phyloP scores from a whole-genome alignment of 2,797 vertebrate species.

The Parambassis ranga region DNA sequence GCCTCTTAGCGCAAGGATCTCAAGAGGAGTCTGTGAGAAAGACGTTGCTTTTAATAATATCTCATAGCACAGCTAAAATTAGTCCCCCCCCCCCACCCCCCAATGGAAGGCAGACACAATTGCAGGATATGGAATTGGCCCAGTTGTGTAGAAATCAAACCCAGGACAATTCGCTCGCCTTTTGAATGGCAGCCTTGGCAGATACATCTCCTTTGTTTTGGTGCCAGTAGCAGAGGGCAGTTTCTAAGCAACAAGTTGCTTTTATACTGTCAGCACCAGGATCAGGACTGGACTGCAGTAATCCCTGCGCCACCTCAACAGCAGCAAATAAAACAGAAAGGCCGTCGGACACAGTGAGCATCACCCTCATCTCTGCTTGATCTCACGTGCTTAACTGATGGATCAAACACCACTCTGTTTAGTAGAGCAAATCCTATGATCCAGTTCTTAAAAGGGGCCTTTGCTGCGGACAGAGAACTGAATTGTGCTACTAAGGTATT shows the following conservation, averaged over 20 bases:
- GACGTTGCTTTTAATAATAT: conserved; percentile 62
- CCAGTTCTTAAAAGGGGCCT: background rate
- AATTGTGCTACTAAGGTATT: background rate
- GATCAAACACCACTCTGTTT: background rate
- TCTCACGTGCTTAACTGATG: background rate
- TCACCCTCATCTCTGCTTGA: background rate
- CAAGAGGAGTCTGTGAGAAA: conserved; percentile 47
- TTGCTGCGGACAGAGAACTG: background rate
- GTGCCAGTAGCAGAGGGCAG: conserved; percentile 34
- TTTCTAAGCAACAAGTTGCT: conserved; percentile 40
- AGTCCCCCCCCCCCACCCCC: too few relatives aligned
- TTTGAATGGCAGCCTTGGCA: conserved; percentile 64
- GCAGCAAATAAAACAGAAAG: background rate
- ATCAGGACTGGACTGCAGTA: conserved; percentile 18
- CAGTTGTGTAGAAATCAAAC: conserved; percentile 55
- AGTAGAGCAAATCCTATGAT: background rate
- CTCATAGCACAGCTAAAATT: conserved; percentile 64
- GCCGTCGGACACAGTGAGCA: background rate
- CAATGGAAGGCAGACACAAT: conserved; percentile 67
- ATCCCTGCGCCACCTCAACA: conserved; percentile 9
- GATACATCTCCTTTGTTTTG: conserved; percentile 54
- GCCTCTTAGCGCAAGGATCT: conserved; percentile 12
- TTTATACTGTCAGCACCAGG: conserved; percentile 2
- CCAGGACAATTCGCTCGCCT: conserved; percentile 44
- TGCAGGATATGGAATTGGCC: conserved; percentile 66